These are phyloP conservation scores for Prosopocoilus inquinatus DNA, from an alignment of 2,888 invertebrate genomes.

Conservation along the genomic window DNA sequence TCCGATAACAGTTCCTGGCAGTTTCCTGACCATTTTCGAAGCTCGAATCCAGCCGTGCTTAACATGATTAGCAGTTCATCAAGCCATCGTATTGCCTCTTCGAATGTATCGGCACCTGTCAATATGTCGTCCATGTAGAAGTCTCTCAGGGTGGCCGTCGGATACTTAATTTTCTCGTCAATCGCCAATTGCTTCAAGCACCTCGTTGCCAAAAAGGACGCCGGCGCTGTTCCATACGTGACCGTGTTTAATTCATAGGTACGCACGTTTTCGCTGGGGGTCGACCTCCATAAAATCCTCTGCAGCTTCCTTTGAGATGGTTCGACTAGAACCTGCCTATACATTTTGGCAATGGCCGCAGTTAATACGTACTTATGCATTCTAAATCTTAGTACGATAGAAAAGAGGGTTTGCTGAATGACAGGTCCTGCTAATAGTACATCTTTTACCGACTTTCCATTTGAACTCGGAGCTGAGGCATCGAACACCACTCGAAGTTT, in stretches of 20 bases:
- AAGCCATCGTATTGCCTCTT: not conserved
- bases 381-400: slow-evolving; percentile 1
- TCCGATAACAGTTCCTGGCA: not conserved
- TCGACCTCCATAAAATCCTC: not conserved
- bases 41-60: not conserved
- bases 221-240: not conserved
- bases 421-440: slow-evolving; percentile 14
- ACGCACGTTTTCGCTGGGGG: not conserved
- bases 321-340: not conserved
- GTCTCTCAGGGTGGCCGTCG: not conserved
- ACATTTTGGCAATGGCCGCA: not conserved
- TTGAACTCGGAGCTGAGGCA: slow-evolving; percentile 16
- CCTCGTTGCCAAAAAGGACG: not conserved
- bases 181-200: not conserved
- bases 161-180: not conserved
- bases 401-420: slow-evolving; percentile 17
- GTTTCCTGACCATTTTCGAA: not conserved
- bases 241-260: not conserved
- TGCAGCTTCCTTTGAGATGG: not conserved
- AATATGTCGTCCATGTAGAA: not conserved
- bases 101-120: not conserved
- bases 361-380: not conserved
- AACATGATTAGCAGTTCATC: not conserved
- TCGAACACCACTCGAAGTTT: slow-evolving; percentile 23
- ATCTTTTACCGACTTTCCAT: slow-evolving; percentile 19